Base-by-base conservation (phyloP, 2,888 invertebrate species). In the Parelbella ahira region DNA sequence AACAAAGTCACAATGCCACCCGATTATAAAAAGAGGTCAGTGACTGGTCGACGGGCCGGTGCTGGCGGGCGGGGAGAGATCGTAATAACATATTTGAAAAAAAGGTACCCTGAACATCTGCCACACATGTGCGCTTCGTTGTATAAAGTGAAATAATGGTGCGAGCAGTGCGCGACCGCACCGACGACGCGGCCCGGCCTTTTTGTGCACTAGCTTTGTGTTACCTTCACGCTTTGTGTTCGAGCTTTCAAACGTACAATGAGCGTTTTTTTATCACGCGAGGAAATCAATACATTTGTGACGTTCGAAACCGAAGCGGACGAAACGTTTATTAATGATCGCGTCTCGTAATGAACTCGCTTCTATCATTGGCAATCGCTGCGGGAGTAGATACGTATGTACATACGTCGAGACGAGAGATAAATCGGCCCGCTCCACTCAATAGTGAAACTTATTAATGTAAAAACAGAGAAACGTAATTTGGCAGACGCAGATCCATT, bases 51-150 rank as follows among this genome's bases (percentile, higher is more conserved):
- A 68, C 60, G 68, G 79, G 76, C 76, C 70, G 68, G 68, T 58
- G 51, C 51, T 20, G 7, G 48, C 33, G 38, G 47, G 44, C 49
- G 47, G 51, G 52, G 52, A 59, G 60, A 59, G 58, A 67, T 63
- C 68, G 58, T 68, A 78, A 78, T 81, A 79, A 81, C 72, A 80
- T 71, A 73, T 81, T 78, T 74, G 70, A 79, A 84, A 83, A 79
- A 43, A 79, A 69, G 66, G 15, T 77, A 70, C 83, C 81, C 80
- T 68, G 65, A 82, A 79, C 87, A 87, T 86, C 87, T 87, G 86
- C 76, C 66, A 64, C 74, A 73, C 86, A 87, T 84, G 76, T 86
- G 86, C 74, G 73, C 74, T 74, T 57, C 65, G 65, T 74, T 79
- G 63, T 68, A 72, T 71, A 73, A 67, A 63, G 61, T 66, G 66